Evolutionary conservation across 2,888 invertebrate species (phyloP), one percentile per base, ranked within the genome.

Genomic region (Philonicus albiceps): DNA sequence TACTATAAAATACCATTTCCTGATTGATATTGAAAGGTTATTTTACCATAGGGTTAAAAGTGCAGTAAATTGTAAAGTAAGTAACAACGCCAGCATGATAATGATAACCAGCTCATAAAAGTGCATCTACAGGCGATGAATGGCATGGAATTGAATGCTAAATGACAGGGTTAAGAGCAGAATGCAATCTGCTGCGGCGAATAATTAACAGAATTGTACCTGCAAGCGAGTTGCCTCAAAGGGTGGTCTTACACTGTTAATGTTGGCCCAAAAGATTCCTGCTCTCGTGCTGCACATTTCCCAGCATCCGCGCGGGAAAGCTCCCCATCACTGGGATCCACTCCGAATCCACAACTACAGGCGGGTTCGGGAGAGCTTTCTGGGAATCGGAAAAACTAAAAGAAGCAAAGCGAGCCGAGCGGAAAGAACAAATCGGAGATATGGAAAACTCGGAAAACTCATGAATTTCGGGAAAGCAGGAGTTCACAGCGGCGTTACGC

Each of bases 401-500:
- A 53, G 30, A 27, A 53, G n/a, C 43, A 80, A 81, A 83, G 86
- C 83, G 87, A 87, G 31, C 27, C 78, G 37, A 86, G 19, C 74
- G 22, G 72, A 81, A 34, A 53, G 86, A 73, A 86, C 86, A 78
- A 81, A 88, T 80, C 76, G 87, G 53, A 83, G 86, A 80, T 53
- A 80, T 80, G 83, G 83, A 76, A 83, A 83, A 86, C 78, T 75
- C 76, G 83, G 83, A 76, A 83, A 83, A 86, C 78, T 75, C 76
- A 72, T 40, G 55, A 81, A 74, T 83, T 83, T 55, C 64, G 86
- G 40, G 85, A 81, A 64, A 86, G 87, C 83, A 83, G 49, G 86
- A 87, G 84, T 86, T 85, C 31, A 86, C 86, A 81, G 86, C 86
- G 86, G 87, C 85, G 87, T 88, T 88, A 88, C 87, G 87, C 88